Conservation (phyloP, 2,888 invertebrate species). For the Drosophila picticornis region DNA sequence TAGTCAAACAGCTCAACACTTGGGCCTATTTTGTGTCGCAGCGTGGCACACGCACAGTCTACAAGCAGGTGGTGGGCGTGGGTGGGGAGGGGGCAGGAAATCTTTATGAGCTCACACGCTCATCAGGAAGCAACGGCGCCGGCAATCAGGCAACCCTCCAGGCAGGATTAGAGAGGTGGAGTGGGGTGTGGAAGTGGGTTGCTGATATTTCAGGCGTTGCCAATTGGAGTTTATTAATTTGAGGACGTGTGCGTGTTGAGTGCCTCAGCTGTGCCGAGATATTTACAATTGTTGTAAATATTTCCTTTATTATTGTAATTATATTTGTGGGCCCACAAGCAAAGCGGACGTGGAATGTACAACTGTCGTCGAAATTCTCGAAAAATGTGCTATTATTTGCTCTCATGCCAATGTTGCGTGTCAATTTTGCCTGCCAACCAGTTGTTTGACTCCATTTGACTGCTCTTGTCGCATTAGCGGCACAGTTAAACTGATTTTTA, state of each 20-base stretch:
- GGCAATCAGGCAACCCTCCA: constrained; percentile 62
- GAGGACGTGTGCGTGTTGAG: constrained; percentile 73
- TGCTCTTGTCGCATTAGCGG: constrained; percentile 62
- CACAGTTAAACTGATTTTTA: constrained; percentile 66
- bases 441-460: constrained; percentile 38
- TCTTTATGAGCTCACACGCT: constrained; percentile 78
- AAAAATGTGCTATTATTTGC: constrained; percentile 26
- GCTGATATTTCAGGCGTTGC: constrained; percentile 45
- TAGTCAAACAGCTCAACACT: constrained; percentile 6
- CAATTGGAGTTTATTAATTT: constrained; percentile 81
- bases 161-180: not conserved
- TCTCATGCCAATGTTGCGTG: constrained; percentile 67
- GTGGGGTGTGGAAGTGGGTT: constrained; percentile 1
- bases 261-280: constrained; percentile 59
- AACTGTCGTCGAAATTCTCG: constrained; percentile 18
- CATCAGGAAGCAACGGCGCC: constrained; percentile 73
- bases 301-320: constrained; percentile 82
- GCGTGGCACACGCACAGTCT: constrained; percentile 37
- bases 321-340: constrained; percentile 65
- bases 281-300: constrained; percentile 82
- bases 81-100: constrained; percentile 58
- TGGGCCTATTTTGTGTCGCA: constrained; percentile 1
- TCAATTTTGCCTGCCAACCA: constrained; percentile 19
- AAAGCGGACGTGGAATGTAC: constrained; percentile 31
- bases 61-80: not conserved